These are phyloP conservation scores for Galerucella nymphaeae DNA, from an alignment of 2,888 invertebrate species.

Conservation along the genomic window DNA sequence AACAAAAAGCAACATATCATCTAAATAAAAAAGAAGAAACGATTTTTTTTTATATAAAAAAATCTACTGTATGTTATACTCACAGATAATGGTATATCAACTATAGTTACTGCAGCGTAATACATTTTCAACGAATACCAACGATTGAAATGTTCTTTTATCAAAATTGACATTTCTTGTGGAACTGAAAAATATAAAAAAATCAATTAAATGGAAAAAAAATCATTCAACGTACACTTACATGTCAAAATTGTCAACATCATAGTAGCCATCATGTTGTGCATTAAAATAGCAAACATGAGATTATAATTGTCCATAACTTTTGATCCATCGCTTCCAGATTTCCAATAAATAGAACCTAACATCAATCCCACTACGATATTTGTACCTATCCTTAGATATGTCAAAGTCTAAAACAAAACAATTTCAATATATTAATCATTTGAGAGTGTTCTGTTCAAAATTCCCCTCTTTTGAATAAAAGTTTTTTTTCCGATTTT, in stretches of 20 bases:
- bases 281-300: conserved; percentile 91
- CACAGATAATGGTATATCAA: conserved; percentile 84
- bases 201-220: no score
- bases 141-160: conserved; percentile 88
- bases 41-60: no score
- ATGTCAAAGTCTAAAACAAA: conserved; percentile 77
- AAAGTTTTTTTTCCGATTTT: no score
- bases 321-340: conserved; percentile 80
- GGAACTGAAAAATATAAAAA: conserved; percentile 71
- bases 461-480: no score
- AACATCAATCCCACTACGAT: conserved; percentile 80
- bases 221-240: conserved; percentile 65
- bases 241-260: conserved; percentile 90
- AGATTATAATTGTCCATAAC: conserved; percentile 88
- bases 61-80: conserved; percentile 55
- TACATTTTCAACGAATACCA: conserved; percentile 90
- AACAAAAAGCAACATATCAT: conserved; percentile 77
- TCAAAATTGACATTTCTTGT: conserved; percentile 81
- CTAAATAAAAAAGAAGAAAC: conserved; percentile 62
- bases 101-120: conserved; percentile 78
- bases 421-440: neutral
- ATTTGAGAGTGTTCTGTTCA: no score
- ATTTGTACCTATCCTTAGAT: conserved; percentile 80
- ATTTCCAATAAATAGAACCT: conserved; percentile 78
- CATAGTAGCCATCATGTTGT: conserved; percentile 93